Evolutionary conservation across 2,888 invertebrate species (phyloP), one percentile per base, ranked within the genome.

Genomic region (Adelognathus sp.): DNA sequence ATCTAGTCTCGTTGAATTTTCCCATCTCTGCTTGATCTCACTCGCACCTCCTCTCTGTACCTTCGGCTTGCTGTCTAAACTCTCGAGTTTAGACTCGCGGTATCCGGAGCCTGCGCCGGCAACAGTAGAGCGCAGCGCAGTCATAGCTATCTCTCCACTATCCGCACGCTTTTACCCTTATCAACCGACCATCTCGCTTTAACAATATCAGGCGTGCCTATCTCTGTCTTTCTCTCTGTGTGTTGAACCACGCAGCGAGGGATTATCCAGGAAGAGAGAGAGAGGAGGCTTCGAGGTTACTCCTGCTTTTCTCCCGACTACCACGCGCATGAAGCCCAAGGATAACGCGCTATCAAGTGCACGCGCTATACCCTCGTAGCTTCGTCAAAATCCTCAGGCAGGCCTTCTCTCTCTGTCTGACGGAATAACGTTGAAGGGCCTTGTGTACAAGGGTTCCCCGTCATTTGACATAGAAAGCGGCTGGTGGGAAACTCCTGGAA

Each of bases 261-360:
- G 41, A 67, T 54, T 52, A 67, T 67, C 67, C 39, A 27, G 54
- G 54, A 54, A 67, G 66, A 60, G 60, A 50, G 58, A 39, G 33
- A 52, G 16, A 70, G n/a, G n/a, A n/a, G n/a, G 64, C 78, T 66
- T 70, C 64, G 44, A 74, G 70, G 70, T 78, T 70, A 41, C 66
- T 69, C 52, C 50, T 31, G 54, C 39, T 21, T 63, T 31, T 39
- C 54, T 36, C 24, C n/a, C 82, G 78, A 82, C 73, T 72, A 63
- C 69, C 27, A n/a, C n/a, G n/a, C 50, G 66, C 67, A 85, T n/a
- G 86, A 87, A 86, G 86, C 88, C 85, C 79, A 76, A 84, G 87
- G 88, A 89, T 88, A 88, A 72, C 79, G 86, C 88, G 88, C 90
- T 87, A 90, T 90, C 90, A 90, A 90, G 86, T 88, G 87, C 90